Evolutionary conservation across 1,140 invertebrate species (phyloP), one percentile per base, ranked within the genome.

Genomic region (Megalonaias nervosa): DNA sequence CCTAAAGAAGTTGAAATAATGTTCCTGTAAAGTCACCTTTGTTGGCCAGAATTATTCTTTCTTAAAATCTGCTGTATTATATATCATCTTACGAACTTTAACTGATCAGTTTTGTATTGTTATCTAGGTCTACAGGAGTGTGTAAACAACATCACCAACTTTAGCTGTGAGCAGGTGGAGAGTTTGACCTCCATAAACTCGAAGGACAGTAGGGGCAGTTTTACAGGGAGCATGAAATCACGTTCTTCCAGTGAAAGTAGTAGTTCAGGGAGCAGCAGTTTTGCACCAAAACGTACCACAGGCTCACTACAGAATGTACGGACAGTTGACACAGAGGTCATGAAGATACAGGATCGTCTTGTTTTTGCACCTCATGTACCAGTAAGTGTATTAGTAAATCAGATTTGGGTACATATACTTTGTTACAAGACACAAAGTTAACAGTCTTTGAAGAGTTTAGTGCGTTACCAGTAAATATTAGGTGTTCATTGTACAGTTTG

Each of bases 321-420:
- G 59, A 79, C 83, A 14, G 77, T 87, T 14, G 85, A 89, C 75
- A 74, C 79, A 5, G 83, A 89, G 64, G 83, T 89, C 9, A 80
- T 82, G 75, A 84, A 79, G 64, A 84, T 89, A 56, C 86, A 89
- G 61, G 85, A 89, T 58, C 82, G 80, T 68, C 81, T 89, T 0
- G 81, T 88, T n/a, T 88, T 89, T 70, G 66, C 85, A 6, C 73
- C 84, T 19, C 80, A 84, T 70, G 80, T 87, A n/a, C 82, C 78
- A 1, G 87, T 88, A 82, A 85, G 82, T 81, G 6, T 11, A 9
- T 48, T 48, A 48, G 38, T 11, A 48, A 48, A 48, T 48, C 38
- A 48, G 4, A 48, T 48, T 48, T 48, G 38, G 38, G 38, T 48
- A 48, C 6, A 48, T 48, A 48, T 48, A 5, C 38, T 48, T 48